These are phyloP conservation scores for Carollia perspicillata DNA, from an alignment of 2,113 vertebrate genomes.

Conservation along the genomic window DNA sequence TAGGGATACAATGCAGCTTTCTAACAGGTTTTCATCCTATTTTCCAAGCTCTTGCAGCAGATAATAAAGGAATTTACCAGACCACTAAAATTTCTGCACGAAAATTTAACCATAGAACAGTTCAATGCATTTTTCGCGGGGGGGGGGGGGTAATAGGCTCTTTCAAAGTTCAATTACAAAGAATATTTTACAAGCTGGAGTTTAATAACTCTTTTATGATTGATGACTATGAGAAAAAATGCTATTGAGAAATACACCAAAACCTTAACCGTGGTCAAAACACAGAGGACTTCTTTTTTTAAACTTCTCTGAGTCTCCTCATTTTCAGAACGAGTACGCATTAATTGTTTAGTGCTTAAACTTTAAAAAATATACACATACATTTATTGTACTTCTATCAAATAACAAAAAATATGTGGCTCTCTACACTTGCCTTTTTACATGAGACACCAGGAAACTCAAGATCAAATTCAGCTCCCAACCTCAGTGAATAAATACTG, in stretches of 20 bases:
- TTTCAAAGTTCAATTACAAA: slow-evolving; percentile 9
- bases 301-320: neutral
- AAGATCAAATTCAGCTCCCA: neutral
- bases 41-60: neutral
- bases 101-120: slow-evolving; percentile 36
- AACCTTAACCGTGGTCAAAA: neutral
- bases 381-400: neutral
- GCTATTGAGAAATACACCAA: neutral
- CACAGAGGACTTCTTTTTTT: neutral
- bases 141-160: neutral
- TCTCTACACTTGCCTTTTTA: neutral
- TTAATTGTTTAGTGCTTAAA: neutral
- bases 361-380: neutral
- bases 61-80: slow-evolving; percentile 7
- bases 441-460: neutral
- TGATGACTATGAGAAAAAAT: neutral
- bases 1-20: neutral
- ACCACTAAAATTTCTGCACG: neutral
- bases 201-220: neutral
- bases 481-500: neutral
- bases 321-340: neutral
- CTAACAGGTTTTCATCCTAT: neutral
- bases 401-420: neutral
- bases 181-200: neutral
- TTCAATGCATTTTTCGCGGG: no score